These are phyloP conservation scores for Aporrectodea caliginosa DNA, from an alignment of 1,140 invertebrate species.

Conservation along the genomic window DNA sequence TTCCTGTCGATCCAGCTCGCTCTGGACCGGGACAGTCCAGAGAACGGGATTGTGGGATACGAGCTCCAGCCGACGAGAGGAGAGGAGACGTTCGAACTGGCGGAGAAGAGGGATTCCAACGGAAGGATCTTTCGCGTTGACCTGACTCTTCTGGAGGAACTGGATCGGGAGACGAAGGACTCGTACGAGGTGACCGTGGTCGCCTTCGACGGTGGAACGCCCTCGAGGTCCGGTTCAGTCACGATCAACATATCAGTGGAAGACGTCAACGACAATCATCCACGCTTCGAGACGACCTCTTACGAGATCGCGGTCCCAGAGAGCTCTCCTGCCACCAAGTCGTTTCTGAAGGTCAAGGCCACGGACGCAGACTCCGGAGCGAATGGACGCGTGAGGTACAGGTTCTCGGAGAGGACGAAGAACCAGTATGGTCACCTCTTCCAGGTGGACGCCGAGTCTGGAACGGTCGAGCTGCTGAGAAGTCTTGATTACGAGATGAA, in stretches of 20 bases:
- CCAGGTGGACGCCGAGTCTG: conserved; percentile 11
- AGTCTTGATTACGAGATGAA: conserved; percentile 17
- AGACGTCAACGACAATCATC: conserved; percentile 50
- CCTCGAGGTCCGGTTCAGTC: conserved; percentile 6
- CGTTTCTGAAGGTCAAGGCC: conserved; percentile 73
- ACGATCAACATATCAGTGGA: conserved; percentile 10
- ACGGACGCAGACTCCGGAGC: conserved; percentile 45
- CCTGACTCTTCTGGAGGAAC: conserved; percentile 23
- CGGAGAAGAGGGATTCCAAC: too few relatives aligned
- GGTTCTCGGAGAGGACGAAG: conserved; percentile 59
- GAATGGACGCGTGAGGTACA: too few relatives aligned
- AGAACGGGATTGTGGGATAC: conserved; percentile 10
- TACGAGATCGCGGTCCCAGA: conserved; percentile 70
- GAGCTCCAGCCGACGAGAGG: background rate
- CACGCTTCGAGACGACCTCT: conserved; percentile 51
- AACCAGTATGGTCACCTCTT: conserved; percentile 18
- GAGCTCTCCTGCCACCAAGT: conserved; percentile 79
- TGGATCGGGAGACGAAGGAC: conserved; percentile 26
- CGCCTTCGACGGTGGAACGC: conserved; percentile 23
- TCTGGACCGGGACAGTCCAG: conserved; percentile 34
- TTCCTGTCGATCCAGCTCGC: conserved; percentile 34
- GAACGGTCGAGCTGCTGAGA: background rate
- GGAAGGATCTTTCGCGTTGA: too few relatives aligned
- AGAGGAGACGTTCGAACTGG: too few relatives aligned
- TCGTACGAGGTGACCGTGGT: conserved; percentile 20